Evolutionary conservation across 2,888 invertebrate genomes (phyloP), one percentile per base, ranked within the genome.

Genomic region (Temnothorax unifasciatus): DNA sequence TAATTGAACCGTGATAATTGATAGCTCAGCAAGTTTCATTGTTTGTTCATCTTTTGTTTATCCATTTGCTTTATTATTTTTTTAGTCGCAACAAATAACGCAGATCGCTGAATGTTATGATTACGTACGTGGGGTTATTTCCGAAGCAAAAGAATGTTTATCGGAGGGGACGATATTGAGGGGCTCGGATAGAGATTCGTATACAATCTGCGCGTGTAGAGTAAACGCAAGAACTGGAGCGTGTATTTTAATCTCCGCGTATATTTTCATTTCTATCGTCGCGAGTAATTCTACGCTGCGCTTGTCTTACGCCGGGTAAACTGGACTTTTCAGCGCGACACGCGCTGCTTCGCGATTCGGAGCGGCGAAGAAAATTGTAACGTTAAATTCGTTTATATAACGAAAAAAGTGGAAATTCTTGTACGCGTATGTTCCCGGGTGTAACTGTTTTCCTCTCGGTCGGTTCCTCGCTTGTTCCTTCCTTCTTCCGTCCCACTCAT

Each of bases 241-340:
- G 74, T 68, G 71, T 74, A 83, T 84, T 83, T 87, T 84, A 76
- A 82, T 84, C 82, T 44, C 76, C 25, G 50, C 66, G 61, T 84
- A 82, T 66, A 82, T 66, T 54, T 76, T 73, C 76, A 66, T 87
- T 86, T 82, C 75, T 64, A 38, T n/a, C 54, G 25, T 11, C 34
- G 34, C 18, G 38, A 57, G 21, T 15, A 18, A 52, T 64, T 75
- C 21, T 13, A 29, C 63, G 57, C 57, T 47, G 25, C 41, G 54
- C 57, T 41, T 41, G 71, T 75, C 86, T 82, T 73, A 77, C 47
- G 3, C 47, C 59, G 21, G 2, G 50, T 6, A 11, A 38, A 44
- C 34, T 8, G 83, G 75, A 76, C 73, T 83, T 86, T 82, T 50
- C 38, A 61, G 41, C 34, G 76, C 29, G 29, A 29, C 3, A 73